Conservation (phyloP, 92 coral and sea anemone genomes). For the Porites rus region DNA sequence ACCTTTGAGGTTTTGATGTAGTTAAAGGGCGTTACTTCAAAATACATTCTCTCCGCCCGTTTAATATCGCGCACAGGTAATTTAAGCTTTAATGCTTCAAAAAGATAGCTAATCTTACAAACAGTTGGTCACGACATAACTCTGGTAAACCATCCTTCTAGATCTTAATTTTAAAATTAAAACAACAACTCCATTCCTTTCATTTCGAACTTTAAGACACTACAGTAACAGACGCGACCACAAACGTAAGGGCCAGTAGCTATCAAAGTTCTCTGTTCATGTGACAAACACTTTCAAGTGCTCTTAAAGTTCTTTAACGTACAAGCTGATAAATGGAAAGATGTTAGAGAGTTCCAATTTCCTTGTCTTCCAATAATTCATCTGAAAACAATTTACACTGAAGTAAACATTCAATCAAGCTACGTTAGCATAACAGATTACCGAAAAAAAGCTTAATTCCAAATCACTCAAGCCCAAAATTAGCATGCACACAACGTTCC, state of each 20-base stretch:
- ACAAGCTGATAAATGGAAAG: not conserved
- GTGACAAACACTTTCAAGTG: not conserved
- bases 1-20: not conserved
- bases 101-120: constrained; percentile 4
- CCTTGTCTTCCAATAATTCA: not conserved
- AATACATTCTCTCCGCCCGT: constrained; percentile 3
- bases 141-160: not conserved
- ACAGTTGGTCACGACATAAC: constrained; percentile 26
- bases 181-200: not conserved
- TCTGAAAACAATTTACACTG: not conserved
- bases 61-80: not conserved
- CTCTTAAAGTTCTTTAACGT: not conserved
- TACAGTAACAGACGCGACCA: not conserved
- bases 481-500: not conserved
- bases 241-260: not conserved
- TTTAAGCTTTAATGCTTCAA: not conserved
- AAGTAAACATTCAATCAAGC: not conserved
- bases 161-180: not conserved
- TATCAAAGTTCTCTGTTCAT: not conserved
- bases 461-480: not conserved
- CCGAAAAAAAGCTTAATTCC: not conserved
- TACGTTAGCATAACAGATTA: constrained; percentile 5
- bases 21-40: constrained; percentile 6
- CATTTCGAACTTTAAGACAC: not conserved
- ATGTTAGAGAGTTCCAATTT: not conserved